phyloP scores from a whole-genome alignment of 37 sponge, comb jelly and placozoan species.

The Eunapius fragilis region DNA sequence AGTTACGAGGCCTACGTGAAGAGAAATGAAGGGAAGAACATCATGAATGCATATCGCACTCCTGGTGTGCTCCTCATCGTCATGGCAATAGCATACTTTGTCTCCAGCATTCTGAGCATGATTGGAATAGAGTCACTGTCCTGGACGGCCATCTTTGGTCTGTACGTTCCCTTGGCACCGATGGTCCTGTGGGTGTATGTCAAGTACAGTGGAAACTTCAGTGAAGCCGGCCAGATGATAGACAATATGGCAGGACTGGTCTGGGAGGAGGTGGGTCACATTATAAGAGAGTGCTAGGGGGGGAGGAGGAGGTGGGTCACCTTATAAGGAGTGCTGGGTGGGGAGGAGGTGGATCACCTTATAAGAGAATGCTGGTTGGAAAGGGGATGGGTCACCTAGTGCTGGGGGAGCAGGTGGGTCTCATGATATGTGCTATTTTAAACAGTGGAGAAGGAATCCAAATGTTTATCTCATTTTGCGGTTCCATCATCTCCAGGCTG shows the following conservation, averaged over 20 bases:
- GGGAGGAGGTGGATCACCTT: neutral
- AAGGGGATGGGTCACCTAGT: neutral
- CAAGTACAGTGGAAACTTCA: slow-evolving; percentile 82
- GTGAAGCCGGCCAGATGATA: slow-evolving; percentile 73
- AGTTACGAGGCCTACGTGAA: slow-evolving; percentile 72
- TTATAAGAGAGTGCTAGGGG: neutral
- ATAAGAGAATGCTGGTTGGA: neutral
- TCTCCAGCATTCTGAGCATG: slow-evolving; percentile 66
- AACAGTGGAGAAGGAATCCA: no score
- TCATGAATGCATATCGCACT: slow-evolving; percentile 89
- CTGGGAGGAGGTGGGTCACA: slow-evolving; percentile 85
- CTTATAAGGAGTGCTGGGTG: neutral
- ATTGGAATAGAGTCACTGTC: slow-evolving; percentile 74
- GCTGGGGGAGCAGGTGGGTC: neutral
- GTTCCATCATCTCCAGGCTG: slow-evolving; percentile 28
- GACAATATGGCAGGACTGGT: slow-evolving; percentile 75
- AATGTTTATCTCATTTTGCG: neutral
- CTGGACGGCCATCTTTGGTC: slow-evolving; percentile 66
- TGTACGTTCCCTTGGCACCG: slow-evolving; percentile 70
- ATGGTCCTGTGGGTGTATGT: slow-evolving; percentile 80
- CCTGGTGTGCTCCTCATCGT: slow-evolving; percentile 85
- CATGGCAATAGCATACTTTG: slow-evolving; percentile 76
- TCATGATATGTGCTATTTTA: no score
- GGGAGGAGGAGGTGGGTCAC: neutral
- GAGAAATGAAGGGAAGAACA: slow-evolving; percentile 93